phyloP scores from a whole-genome alignment of 2,113 vertebrate genomes.

The Leucosticte australis region DNA sequence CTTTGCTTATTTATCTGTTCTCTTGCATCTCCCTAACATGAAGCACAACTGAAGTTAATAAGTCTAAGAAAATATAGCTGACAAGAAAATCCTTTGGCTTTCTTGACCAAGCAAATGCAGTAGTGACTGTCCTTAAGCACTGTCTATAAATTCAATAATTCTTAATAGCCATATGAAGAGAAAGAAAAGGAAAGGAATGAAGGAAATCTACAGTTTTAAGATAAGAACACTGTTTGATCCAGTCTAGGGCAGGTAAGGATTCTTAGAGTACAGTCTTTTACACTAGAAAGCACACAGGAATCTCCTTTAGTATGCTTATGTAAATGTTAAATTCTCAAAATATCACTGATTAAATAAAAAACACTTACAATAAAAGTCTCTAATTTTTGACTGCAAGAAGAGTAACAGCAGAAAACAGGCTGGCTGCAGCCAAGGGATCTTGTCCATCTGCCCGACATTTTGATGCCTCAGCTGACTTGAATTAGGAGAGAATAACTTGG shows the following conservation, averaged over 20 bases:
- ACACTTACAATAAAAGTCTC: not conserved
- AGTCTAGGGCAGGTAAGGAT: not conserved
- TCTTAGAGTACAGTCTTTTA: not conserved
- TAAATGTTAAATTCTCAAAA: slow-evolving; percentile 15
- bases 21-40: fast-evolving
- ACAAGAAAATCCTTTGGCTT: not conserved
- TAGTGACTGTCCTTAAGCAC: not conserved
- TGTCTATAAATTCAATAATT: not conserved
- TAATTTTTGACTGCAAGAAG: not conserved
- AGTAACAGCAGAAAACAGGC: not conserved
- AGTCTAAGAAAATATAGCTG: not conserved
- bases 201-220: not conserved
- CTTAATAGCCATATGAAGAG: not conserved
- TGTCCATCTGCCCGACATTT: slow-evolving; percentile 49
- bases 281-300: not conserved
- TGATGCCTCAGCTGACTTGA: slow-evolving; percentile 56
- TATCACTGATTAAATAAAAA: not conserved
- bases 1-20: not conserved
- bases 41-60: not conserved
- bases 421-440: not conserved
- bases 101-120: not conserved
- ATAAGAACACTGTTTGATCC: not conserved
- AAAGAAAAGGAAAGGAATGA: not conserved
- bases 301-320: not conserved
- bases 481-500: slow-evolving; percentile 62